Evolutionary conservation across 2,113 vertebrate species (phyloP).

Genomic region (Pedionomus torquatus): DNA sequence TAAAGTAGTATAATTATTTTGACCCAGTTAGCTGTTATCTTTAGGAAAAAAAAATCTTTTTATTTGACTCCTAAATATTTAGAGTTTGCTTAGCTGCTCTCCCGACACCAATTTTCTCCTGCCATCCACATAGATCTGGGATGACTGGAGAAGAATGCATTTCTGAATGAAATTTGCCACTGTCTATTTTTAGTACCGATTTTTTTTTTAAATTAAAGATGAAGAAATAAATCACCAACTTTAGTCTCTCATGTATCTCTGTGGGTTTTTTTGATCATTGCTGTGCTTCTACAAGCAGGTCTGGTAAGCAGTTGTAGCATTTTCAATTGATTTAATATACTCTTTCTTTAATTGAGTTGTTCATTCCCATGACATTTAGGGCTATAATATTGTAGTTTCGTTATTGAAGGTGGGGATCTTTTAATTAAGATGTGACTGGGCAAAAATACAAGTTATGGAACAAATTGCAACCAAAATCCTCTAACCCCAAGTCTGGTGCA

Average conservation of each 20-base stretch:
- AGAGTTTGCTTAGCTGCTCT: not conserved
- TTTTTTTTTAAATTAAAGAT: not conserved
- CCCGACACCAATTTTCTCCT: not conserved
- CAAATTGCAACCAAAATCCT: not conserved
- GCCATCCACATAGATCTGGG: not conserved
- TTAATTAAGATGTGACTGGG: conserved; percentile 3
- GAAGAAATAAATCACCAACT: not conserved
- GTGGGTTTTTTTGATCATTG: not conserved
- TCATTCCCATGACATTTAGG: not conserved
- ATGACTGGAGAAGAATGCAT: not conserved
- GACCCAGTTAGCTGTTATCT: not conserved
- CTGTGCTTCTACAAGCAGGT: not conserved
- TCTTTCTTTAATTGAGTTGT: not conserved
- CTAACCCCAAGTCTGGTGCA: not conserved
- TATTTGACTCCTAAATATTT: conserved; percentile 24
- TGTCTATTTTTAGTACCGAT: not conserved
- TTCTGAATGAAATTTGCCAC: not conserved
- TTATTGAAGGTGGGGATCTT: not conserved
- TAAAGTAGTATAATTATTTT: not conserved
- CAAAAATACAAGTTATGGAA: conserved; percentile 2
- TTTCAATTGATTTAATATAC: not conserved
- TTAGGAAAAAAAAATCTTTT: not conserved
- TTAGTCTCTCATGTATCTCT: not conserved
- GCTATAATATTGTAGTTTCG: not conserved
- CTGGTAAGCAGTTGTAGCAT: not conserved